These are phyloP conservation scores for Emydocephalus ijimae DNA, from an alignment of 2,113 vertebrate genomes.

Conservation along the genomic window DNA sequence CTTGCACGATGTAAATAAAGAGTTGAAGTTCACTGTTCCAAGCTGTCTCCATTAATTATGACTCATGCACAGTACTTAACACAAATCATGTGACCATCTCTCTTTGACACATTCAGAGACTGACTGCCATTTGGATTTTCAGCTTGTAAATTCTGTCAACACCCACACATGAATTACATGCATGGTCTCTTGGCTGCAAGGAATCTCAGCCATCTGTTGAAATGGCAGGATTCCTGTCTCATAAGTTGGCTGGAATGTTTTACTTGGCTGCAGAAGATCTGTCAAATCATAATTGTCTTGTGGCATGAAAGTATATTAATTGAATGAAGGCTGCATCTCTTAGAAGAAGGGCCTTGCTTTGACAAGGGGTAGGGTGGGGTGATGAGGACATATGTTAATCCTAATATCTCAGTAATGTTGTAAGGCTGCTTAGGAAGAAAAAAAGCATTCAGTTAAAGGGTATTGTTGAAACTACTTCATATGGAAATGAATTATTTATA, in stretches of 20 bases:
- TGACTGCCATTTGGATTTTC: slow-evolving; percentile 67
- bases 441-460: slow-evolving; percentile 12
- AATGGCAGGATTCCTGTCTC: slow-evolving; percentile 57
- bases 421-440: neutral
- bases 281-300: slow-evolving; percentile 59
- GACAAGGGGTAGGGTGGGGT: neutral
- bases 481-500: neutral
- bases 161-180: slow-evolving; percentile 42
- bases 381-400: slow-evolving; percentile 9
- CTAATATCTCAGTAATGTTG: neutral
- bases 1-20: no score
- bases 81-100: slow-evolving; percentile 38
- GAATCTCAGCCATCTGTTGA: slow-evolving; percentile 68
- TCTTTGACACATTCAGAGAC: slow-evolving; percentile 40
- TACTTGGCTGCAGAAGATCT: slow-evolving; percentile 44
- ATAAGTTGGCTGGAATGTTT: slow-evolving; percentile 62
- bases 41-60: no score
- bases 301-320: slow-evolving; percentile 54
- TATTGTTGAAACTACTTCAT: neutral
- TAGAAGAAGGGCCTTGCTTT: slow-evolving; percentile 23
- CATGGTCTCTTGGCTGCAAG: slow-evolving; percentile 58
- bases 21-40: no score
- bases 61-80: no score
- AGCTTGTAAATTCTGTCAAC: slow-evolving; percentile 64
- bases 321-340: slow-evolving; percentile 17